phyloP scores from a whole-genome alignment of 2,113 vertebrate species.

The Sciurus niger region DNA sequence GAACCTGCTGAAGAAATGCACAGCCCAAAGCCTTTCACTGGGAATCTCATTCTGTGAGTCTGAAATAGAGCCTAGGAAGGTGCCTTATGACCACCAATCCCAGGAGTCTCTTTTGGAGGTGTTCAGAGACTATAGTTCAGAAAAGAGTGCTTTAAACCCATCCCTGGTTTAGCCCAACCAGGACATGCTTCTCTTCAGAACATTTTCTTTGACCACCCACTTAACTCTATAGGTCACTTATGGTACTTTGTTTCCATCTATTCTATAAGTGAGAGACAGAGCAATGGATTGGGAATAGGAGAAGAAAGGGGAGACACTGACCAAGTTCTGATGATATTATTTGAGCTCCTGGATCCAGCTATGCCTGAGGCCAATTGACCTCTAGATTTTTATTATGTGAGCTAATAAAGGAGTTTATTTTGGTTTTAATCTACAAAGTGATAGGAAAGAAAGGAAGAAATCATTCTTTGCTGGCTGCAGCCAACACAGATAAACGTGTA shows the following conservation, averaged over 20 bases:
- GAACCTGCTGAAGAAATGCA: not conserved
- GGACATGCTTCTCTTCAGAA: not conserved
- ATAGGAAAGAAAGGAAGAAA: not conserved
- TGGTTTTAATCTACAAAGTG: not conserved
- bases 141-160: not conserved
- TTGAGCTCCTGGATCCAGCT: slow-evolving; percentile 14
- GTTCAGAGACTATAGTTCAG: not conserved
- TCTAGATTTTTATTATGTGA: not conserved
- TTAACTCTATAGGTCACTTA: not conserved
- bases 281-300: accelerated
- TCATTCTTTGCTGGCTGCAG: not conserved
- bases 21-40: not conserved
- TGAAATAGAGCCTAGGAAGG: not conserved
- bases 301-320: not conserved
- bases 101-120: not conserved
- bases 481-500: not conserved
- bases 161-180: not conserved
- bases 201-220: not conserved
- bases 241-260: not conserved
- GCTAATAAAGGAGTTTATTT: not conserved
- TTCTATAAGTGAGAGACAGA: not conserved
- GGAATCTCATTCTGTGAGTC: not conserved
- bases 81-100: not conserved
- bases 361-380: not conserved
- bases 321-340: not conserved